Conservation (phyloP, 1,140 invertebrate species). For the Cryptotermes secundus region DNA sequence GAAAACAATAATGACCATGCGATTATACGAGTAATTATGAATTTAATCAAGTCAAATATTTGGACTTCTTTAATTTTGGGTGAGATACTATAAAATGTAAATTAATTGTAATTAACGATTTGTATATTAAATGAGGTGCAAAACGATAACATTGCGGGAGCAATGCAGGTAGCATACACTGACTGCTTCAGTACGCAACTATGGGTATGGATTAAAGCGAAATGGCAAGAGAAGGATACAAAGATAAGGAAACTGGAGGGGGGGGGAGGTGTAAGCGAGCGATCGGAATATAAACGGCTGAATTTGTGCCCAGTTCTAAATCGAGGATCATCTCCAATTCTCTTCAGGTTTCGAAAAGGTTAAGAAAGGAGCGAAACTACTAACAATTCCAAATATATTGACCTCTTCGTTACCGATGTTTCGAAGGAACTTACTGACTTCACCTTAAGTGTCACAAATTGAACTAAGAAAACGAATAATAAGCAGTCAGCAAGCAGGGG, state of each 20-base stretch:
- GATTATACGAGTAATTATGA: no score
- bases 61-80: background rate
- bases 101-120: background rate
- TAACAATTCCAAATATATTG: background rate
- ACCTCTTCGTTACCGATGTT: background rate
- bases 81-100: background rate
- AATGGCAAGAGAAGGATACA: background rate
- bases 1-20: no score
- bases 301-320: slow-evolving; percentile 27
- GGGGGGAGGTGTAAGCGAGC: background rate
- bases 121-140: background rate
- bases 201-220: background rate
- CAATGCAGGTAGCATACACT: background rate
- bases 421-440: no score
- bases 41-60: background rate
- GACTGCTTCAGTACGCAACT: background rate
- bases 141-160: background rate
- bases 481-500: no score
- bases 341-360: slow-evolving; percentile 17
- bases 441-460: no score
- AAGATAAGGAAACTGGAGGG: background rate
- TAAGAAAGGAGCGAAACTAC: background rate
- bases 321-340: slow-evolving; percentile 24
- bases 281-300: slow-evolving; percentile 21
- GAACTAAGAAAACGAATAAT: no score